Evolutionary conservation across 2,113 vertebrate species (phyloP).

Genomic region (Psilopsiagon aymara): DNA sequence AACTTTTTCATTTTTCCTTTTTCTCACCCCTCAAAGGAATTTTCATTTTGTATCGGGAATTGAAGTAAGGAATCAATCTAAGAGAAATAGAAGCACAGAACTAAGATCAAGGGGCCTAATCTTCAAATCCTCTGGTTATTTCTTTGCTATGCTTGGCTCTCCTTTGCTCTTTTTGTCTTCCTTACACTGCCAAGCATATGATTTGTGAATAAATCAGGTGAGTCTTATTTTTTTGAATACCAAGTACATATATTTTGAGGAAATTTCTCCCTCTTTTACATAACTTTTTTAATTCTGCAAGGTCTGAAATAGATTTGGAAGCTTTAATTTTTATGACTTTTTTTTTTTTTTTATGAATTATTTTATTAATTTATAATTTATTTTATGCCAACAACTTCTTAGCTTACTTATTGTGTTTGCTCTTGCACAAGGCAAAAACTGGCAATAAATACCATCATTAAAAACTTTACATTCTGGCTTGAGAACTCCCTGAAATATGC

Average conservation of each 20-base stretch:
- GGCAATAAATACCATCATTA: neutral
- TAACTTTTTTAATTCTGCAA: neutral
- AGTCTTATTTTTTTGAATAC: neutral
- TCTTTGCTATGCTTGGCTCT: neutral
- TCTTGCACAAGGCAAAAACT: neutral
- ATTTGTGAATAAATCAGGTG: neutral
- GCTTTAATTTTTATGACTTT: neutral
- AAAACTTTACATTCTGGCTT: neutral
- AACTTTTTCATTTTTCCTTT: too few relatives aligned
- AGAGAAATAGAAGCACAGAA: neutral
- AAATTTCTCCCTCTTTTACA: neutral
- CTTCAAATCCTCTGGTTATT: neutral
- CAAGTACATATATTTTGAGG: neutral
- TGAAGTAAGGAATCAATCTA: neutral
- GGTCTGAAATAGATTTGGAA: neutral
- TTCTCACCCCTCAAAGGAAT: neutral
- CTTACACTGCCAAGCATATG: neutral
- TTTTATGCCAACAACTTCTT: neutral
- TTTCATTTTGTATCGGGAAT: neutral
- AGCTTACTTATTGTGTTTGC: neutral
- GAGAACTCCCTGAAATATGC: neutral
- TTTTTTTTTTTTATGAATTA: neutral
- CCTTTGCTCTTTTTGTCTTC: neutral
- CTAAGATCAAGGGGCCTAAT: neutral
- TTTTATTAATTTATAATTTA: neutral